Evolutionary conservation across 2,797 vertebrate genomes (phyloP), one percentile per base, ranked within the genome.

Genomic region (Synanceia verrucosa): DNA sequence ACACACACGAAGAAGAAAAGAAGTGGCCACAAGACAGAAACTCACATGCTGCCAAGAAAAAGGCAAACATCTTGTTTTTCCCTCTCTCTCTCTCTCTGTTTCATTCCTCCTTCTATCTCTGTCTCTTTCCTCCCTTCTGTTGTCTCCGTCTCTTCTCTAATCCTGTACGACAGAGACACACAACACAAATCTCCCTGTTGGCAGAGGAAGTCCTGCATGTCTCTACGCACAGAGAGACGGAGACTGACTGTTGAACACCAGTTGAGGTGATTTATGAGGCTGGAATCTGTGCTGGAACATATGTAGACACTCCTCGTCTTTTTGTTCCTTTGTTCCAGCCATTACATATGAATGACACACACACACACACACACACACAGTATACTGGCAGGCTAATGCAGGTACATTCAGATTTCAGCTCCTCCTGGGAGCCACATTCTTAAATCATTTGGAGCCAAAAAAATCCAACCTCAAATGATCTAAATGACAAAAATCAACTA

Each of bases 221-320:
- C 82, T 88, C 73, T 67, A 67, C 57, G 52, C 57, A 70, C 71
- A 65, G 61, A 28, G 65, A 73, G 80, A 87, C 58, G 79, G 75
- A 87, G 83, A 91, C 88, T 88, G 89, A 91, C 85, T 93, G 87
- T 81, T 88, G 85, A 89, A 86, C 88, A 87, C 88, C 73, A 82
- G 90, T 87, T 85, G 86, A 90, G 82, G 89, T 92, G 90, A 93
- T 91, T 93, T 90, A 93, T 90, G 90, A 88, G 85, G 85, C 80
- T 93, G 91, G 88, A 91, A 85, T 90, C 90, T 81, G 85, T 86
- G 78, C 84, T 88, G 84, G 89, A 91, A 90, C 90, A 91, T 84
- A 90, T 93, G 90, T 88, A 92, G 88, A 92, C 88, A 84, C 78
- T 86, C 73, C 78, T 88, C 26, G 85, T 89, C 83, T 91, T 86